These are phyloP conservation scores for Acleris cristana DNA, from an alignment of 2,888 invertebrate species.

Conservation along the genomic window DNA sequence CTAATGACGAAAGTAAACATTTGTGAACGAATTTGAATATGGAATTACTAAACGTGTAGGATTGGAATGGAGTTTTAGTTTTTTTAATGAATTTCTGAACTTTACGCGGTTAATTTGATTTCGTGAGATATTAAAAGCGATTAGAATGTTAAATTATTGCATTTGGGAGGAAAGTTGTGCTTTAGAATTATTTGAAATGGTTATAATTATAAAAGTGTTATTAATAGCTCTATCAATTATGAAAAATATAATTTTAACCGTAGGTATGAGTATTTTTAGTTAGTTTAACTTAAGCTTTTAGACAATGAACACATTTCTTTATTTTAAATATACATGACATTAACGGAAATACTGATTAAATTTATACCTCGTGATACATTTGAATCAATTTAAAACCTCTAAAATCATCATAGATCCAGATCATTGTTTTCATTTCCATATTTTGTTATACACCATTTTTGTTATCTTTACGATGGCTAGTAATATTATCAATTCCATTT, in stretches of 20 bases:
- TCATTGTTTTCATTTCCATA: neutral
- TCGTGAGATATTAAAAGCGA: constrained; percentile 32
- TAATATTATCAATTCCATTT: no score
- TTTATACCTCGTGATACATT: neutral
- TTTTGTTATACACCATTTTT: constrained; percentile 6
- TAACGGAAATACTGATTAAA: no score
- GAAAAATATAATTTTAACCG: constrained; percentile 9
- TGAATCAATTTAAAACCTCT: neutral
- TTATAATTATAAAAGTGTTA: constrained; percentile 21
- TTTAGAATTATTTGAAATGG: constrained; percentile 13
- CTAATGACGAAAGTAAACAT: constrained; percentile 48
- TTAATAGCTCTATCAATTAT: constrained; percentile 27
- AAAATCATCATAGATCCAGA: neutral
- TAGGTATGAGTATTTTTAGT: neutral
- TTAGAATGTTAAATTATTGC: constrained; percentile 30
- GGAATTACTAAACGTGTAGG: constrained; percentile 37
- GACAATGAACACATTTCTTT: no score
- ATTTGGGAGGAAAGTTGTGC: constrained; percentile 25
- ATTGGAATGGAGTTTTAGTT: constrained; percentile 20
- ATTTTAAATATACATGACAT: no score
- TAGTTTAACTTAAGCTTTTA: no score
- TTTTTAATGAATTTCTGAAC: constrained; percentile 43
- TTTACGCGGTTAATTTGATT: constrained; percentile 32
- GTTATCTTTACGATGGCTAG: constrained; percentile 4
- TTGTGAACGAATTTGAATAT: constrained; percentile 46